A percentile compares a stretch with the other conserved stretches of the same genome.
These are phyloP conservation scores for Tautogolabrus adspersus DNA, from an alignment of 2,113 vertebrate species.

Conservation along the genomic window DNA sequence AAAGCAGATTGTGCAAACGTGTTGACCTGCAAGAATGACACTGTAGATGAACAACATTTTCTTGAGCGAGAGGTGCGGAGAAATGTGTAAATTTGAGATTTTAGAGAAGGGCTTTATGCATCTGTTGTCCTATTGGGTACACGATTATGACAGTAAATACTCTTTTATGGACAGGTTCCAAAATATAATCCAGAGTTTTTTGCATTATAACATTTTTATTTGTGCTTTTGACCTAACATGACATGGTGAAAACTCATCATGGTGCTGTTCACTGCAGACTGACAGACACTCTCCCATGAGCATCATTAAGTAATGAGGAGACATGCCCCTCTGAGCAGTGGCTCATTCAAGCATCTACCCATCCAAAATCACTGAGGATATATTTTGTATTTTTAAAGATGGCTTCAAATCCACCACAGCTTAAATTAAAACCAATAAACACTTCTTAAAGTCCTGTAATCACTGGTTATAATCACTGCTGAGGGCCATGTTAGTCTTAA, in stretches of 20 bases:
- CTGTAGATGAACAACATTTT: background rate
- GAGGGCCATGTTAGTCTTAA: background rate
- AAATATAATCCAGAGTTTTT: background rate
- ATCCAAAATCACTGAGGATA: constrained; percentile 11
- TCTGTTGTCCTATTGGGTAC: background rate
- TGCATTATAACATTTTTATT: background rate
- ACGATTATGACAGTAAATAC: background rate
- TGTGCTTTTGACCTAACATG: constrained; percentile 2
- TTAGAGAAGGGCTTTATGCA: too few species aligned
- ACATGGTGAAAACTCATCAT: constrained; percentile 15
- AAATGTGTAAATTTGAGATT: too few species aligned
- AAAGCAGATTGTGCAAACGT: background rate
- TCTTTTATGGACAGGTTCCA: background rate
- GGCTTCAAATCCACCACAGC: background rate
- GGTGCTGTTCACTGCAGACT: constrained; percentile 35
- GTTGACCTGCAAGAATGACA: background rate
- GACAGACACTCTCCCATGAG: constrained; percentile 51
- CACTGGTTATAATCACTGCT: too few species aligned
- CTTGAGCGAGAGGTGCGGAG: too few species aligned
- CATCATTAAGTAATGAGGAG: constrained; percentile 54
- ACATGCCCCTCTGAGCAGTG: constrained; percentile 33
- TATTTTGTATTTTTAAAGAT: background rate
- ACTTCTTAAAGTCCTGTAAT: background rate
- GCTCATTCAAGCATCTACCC: constrained; percentile 28
- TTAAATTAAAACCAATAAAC: background rate